Percentiles rank a stretch among this genome's conserved stretches.
Conservation (phyloP, 2,888 invertebrate species). For the Rhingia rostrata region DNA sequence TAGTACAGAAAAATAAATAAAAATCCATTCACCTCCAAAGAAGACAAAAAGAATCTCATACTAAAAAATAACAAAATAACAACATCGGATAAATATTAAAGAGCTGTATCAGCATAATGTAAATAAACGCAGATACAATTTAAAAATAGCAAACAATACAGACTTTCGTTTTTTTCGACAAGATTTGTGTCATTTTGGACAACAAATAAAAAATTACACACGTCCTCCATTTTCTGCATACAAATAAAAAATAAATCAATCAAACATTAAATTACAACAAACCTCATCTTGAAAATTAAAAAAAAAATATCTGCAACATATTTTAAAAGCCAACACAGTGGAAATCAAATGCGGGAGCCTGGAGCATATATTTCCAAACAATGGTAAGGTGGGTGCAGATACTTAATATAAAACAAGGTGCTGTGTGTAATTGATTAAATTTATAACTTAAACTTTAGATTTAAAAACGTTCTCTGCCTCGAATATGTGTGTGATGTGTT, state of each 20-base stretch:
- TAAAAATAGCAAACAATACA: constrained; percentile 38
- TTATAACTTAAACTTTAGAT: too few species aligned
- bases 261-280: background rate
- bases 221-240: constrained; percentile 1
- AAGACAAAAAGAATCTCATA: constrained; percentile 2
- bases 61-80: background rate
- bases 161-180: constrained; percentile 2
- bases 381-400: too few species aligned
- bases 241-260: background rate
- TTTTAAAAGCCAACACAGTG: background rate
- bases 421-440: too few species aligned
- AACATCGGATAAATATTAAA: background rate
- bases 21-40: constrained; percentile 4
- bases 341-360: too few species aligned
- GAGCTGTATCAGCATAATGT: constrained; percentile 35
- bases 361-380: too few species aligned
- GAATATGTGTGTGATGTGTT: too few species aligned
- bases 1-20: constrained; percentile 17
- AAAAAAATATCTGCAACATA: background rate
- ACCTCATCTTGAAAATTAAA: background rate
- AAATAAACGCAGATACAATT: constrained; percentile 15
- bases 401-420: too few species aligned
- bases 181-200: constrained; percentile 17
- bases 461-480: too few species aligned
- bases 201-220: constrained; percentile 31